Conservation (phyloP, 2,797 vertebrate genomes). For the Lagorchestes hirsutus region DNA sequence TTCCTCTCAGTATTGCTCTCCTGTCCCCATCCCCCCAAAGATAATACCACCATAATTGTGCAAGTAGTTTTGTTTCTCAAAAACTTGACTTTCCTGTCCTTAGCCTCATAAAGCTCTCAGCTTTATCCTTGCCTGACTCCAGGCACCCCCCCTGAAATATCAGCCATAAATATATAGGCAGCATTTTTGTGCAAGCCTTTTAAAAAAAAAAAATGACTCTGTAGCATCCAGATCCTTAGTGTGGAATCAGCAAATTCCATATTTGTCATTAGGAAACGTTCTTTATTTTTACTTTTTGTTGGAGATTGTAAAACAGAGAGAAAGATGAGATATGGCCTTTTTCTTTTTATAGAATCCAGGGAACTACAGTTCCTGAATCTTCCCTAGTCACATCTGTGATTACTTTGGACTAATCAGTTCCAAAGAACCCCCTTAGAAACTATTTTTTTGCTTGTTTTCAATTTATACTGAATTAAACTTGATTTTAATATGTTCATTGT, state of each 20-base stretch:
- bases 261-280: not conserved
- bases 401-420: not conserved
- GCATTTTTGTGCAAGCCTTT: conserved; percentile 16
- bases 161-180: not conserved
- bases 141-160: not conserved
- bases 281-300: not conserved
- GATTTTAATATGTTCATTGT: conserved; percentile 33
- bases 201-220: too few relatives aligned
- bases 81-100: not conserved
- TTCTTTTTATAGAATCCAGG: not conserved
- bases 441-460: not conserved
- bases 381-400: conserved; percentile 7
- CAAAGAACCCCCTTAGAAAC: not conserved
- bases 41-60: not conserved
- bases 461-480: not conserved
- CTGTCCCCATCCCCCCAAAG: not conserved
- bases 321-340: not conserved
- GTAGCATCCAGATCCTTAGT: not conserved
- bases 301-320: not conserved
- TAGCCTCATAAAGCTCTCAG: not conserved
- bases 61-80: not conserved
- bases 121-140: conserved; percentile 25
- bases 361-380: not conserved
- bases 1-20: not conserved
- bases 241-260: not conserved